phyloP scores from a whole-genome alignment of 92 coral and sea anemone species.

The Parazoanthus atlanticus region DNA sequence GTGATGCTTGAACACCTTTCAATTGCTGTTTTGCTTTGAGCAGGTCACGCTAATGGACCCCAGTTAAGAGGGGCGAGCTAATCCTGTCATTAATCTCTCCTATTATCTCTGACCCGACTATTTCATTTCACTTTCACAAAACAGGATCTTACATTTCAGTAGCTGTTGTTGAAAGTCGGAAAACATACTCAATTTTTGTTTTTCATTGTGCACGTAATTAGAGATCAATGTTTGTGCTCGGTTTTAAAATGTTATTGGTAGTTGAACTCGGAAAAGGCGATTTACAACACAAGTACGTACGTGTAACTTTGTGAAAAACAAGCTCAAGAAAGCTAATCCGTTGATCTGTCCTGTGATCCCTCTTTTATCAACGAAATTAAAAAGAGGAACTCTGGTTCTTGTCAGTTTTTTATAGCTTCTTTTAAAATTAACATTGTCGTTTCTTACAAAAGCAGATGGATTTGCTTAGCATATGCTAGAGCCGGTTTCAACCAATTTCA shows the following conservation, averaged over 20 bases:
- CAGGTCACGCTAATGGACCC: slow-evolving; percentile 18
- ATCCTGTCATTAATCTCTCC: slow-evolving; percentile 18
- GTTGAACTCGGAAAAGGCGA: no score
- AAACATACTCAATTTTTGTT: neutral
- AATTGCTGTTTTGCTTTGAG: neutral
- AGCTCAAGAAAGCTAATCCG: neutral
- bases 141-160: slow-evolving; percentile 2
- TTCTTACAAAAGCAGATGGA: neutral
- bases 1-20: neutral
- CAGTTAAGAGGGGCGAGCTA: neutral
- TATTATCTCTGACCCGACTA: neutral
- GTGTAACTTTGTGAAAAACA: neutral
- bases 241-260: neutral
- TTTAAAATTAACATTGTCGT: no score
- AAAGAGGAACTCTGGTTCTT: neutral
- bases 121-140: slow-evolving; percentile 3
- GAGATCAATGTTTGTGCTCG: neutral
- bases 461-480: no score
- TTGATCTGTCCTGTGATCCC: neutral
- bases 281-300: no score
- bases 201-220: neutral
- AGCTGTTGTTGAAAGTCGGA: neutral
- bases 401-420: neutral
- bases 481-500: neutral
- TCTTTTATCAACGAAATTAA: no score